Evolutionary conservation across 2,113 vertebrate genomes (phyloP).

Genomic region (Lipophrys pholis): DNA sequence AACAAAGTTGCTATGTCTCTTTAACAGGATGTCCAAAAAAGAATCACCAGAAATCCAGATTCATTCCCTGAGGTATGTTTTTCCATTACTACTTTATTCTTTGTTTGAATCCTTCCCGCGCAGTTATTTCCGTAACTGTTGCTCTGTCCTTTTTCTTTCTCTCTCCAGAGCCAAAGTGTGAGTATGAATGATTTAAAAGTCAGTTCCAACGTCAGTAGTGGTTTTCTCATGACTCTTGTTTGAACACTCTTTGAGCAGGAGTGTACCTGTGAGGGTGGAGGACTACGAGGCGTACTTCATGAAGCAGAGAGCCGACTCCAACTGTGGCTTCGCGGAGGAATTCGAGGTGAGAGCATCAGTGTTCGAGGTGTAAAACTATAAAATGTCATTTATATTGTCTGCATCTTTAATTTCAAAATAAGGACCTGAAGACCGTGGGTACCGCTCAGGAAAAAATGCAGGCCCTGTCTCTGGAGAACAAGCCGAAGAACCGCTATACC

Average conservation of each 20-base stretch:
- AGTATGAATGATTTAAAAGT: conserved; percentile 54
- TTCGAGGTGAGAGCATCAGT: conserved; percentile 86
- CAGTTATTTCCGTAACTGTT: conserved; percentile 4
- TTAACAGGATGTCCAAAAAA: conserved; percentile 62
- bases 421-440: conserved; percentile 92
- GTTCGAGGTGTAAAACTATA: background rate
- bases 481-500: conserved; percentile 95
- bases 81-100: background rate
- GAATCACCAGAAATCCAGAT: conserved; percentile 76
- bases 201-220: background rate
- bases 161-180: conserved; percentile 74
- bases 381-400: no score
- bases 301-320: conserved; percentile 93
- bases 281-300: conserved; percentile 91
- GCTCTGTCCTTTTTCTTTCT: conserved; percentile 11
- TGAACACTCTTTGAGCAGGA: conserved; percentile 66
- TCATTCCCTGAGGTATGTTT: conserved; percentile 72
- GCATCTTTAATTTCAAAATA: no score
- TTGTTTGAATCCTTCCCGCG: background rate
- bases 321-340: conserved; percentile 96
- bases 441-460: conserved; percentile 85
- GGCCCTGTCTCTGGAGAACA: conserved; percentile 90
- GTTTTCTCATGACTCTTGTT: background rate
- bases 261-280: conserved; percentile 85
- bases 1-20: background rate